These are phyloP conservation scores for Drosophila lacertosa DNA, from an alignment of 1,140 invertebrate genomes.

Conservation along the genomic window DNA sequence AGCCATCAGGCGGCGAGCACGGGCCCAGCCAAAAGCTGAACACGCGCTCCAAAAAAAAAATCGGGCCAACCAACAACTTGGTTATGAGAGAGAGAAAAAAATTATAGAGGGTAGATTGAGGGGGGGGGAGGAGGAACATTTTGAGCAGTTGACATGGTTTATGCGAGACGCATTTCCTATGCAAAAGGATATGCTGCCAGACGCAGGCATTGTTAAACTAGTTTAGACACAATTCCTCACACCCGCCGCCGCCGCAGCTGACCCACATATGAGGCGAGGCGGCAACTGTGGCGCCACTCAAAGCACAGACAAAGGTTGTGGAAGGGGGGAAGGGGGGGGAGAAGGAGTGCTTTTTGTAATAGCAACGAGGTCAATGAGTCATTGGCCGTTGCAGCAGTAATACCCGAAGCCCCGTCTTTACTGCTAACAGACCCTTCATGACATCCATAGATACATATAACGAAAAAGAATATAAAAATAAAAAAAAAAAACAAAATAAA, in stretches of 20 bases:
- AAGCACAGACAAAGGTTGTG: conserved; percentile 23
- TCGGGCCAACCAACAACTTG: conserved; percentile 11
- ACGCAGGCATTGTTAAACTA: conserved; percentile 51
- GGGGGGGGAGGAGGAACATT: background rate
- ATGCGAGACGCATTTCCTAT: background rate
- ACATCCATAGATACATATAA: conserved; percentile 7
- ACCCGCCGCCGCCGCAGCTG: conserved; percentile 43
- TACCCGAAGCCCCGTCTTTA: background rate
- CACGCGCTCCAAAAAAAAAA: conserved; percentile 38
- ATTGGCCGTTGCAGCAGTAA: conserved; percentile 57
- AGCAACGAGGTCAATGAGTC: conserved; percentile 75
- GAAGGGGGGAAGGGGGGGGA: background rate
- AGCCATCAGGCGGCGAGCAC: conserved; percentile 18
- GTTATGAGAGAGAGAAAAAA: background rate
- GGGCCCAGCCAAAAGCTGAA: conserved; percentile 6
- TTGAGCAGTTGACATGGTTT: conserved; percentile 29
- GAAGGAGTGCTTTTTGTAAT: conserved; percentile 28
- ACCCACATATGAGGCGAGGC: conserved; percentile 55
- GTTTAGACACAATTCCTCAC: conserved; percentile 37
- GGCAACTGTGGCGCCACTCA: conserved; percentile 15
- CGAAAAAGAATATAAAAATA: conserved; percentile 10
- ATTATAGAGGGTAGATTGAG: background rate
- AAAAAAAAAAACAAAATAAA: conserved; percentile 17
- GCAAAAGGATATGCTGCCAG: background rate
- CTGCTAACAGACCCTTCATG: conserved; percentile 17